Conservation (phyloP, 2,797 vertebrate species). For the Acropternis orthonyx region DNA sequence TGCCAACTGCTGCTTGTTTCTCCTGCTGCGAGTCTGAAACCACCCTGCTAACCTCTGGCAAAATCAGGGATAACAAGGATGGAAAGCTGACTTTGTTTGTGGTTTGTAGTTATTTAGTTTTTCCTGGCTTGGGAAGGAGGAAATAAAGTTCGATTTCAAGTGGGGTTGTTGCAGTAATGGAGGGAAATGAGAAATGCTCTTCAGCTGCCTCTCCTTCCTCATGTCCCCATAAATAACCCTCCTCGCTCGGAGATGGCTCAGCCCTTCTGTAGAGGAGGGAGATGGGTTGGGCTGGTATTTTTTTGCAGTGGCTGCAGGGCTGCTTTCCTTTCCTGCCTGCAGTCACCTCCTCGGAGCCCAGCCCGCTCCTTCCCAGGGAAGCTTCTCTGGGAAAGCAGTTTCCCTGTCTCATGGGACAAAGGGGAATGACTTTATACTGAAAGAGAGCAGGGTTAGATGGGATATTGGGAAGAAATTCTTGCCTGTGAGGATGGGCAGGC, state of each 20-base stretch:
- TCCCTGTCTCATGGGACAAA: background rate
- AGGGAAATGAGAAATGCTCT: slow-evolving; percentile 46
- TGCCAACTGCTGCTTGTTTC: background rate
- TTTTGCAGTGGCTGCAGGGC: background rate
- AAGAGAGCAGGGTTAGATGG: background rate
- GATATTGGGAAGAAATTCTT: background rate
- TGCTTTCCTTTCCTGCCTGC: background rate
- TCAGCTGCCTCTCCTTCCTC: background rate
- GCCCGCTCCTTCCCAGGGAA: background rate
- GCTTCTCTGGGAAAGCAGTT: background rate
- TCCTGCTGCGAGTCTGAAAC: background rate
- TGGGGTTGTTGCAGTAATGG: slow-evolving; percentile 31
- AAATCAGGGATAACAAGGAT: background rate
- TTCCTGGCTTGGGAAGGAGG: background rate
- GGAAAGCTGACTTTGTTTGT: background rate
- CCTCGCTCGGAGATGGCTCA: fast-evolving
- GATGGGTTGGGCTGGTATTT: background rate
- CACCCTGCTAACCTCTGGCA: background rate
- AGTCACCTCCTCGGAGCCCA: background rate
- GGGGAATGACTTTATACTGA: background rate
- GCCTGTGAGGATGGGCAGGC: background rate
- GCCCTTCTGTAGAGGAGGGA: background rate
- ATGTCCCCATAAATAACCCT: slow-evolving; percentile 44
- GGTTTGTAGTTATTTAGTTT: background rate
- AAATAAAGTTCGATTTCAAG: slow-evolving; percentile 37